Percentiles rank a stretch among this genome's conserved stretches.
Evolutionary conservation across 2,888 invertebrate species (phyloP).

Genomic region (Eupithecia insigniata): DNA sequence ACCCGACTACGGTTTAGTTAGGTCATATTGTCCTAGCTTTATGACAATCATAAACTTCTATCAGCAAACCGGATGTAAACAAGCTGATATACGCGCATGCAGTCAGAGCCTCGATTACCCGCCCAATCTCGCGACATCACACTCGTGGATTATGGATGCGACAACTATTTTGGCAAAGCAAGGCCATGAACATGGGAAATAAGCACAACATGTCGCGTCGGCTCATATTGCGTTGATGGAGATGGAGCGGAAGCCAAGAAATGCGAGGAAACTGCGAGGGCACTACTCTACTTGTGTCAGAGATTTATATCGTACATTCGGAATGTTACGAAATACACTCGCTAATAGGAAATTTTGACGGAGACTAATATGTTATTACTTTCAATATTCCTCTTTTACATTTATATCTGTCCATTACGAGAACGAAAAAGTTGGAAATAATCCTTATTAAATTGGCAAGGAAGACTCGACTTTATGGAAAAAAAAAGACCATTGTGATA

Average conservation of each 20-base stretch:
- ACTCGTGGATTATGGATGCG: conserved; percentile 24
- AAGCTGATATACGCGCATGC: conserved; percentile 21
- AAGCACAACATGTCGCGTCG: conserved; percentile 11
- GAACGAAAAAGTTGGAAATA: neutral
- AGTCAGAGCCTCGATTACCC: conserved; percentile 17
- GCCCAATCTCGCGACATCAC: conserved; percentile 36
- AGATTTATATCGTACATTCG: neutral
- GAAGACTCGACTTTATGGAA: neutral
- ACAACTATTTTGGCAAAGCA: conserved; percentile 28
- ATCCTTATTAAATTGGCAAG: neutral
- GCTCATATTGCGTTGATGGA: conserved; percentile 27
- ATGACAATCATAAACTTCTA: neutral
- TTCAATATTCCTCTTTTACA: neutral
- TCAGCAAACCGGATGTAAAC: conserved; percentile 15
- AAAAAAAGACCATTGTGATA: neutral
- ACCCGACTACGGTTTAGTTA: neutral
- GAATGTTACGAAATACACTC: neutral
- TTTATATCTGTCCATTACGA: neutral
- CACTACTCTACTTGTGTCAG: neutral
- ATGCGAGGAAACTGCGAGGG: neutral
- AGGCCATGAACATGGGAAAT: conserved; percentile 10
- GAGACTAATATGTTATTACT: neutral
- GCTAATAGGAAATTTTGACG: too few species aligned
- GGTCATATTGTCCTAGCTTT: neutral
- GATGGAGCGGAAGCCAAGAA: conserved; percentile 3